Evolutionary conservation across 2,888 invertebrate genomes (phyloP), one percentile per base, ranked within the genome.

Genomic region (Ryuthela nishihirai): DNA sequence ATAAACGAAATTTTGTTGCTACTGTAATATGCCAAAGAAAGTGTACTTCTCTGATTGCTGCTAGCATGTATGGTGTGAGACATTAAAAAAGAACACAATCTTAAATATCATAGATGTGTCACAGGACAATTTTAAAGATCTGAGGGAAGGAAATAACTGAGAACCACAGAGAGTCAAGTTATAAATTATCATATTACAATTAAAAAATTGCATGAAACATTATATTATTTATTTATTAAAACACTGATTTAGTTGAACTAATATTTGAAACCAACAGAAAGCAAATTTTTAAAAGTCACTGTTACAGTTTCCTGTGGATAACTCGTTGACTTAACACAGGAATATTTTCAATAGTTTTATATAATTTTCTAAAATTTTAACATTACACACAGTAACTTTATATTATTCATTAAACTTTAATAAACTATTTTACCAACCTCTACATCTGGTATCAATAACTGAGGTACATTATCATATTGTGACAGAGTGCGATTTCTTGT

Each of bases 381-480:
- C n/a, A n/a, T n/a, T 9, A 29, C 29, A 29, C 7, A 29, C 29
- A 29, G 7, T 29, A 29, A 29, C 6, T 29, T 12, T 29, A 7
- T 29, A 29, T 9, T 29, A 29, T 29, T 9, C 6, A 29, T 9
- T 9, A 29, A 9, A 12, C 29, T 29, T 29, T n/a, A 34, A 34
- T 15, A 34, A 12, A n/a, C n/a, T n/a, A n/a, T n/a, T n/a, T n/a
- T 18, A 53, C 59, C 53, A 53, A 59, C 59, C 44, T 59, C 59
- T 32, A 50, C 21, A 35, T 56, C 50, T 9, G 56, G 43, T 15
- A 64, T 44, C 26, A 62, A 69, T 68, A 56, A 25, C 39, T 39
- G 66, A 62, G 49, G 67, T 60, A 85, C 81, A 71, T 85, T 85
- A 74, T 87, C 86, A 70, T 85, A 85, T 55, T 84, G 84, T 29